phyloP scores from a whole-genome alignment of 2,888 invertebrate genomes.

The Tipula lateralis region DNA sequence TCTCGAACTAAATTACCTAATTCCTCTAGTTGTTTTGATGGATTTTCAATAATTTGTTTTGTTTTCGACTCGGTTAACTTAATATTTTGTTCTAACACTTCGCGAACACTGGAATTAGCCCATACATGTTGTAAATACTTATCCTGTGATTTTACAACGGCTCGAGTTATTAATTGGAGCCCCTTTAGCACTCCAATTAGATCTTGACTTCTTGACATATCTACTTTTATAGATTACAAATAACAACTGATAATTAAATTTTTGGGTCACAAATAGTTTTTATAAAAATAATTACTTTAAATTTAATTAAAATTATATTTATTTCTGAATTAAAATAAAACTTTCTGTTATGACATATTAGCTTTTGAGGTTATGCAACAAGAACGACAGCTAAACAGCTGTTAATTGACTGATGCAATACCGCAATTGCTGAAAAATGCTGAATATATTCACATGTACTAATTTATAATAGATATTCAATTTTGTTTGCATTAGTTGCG shows the following conservation, averaged over 20 bases:
- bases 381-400: not conserved
- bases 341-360: not conserved
- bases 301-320: not conserved
- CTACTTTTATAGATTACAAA: too few species aligned
- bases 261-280: not conserved
- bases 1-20: slow-evolving; percentile 53
- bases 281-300: not conserved
- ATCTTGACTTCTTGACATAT: not conserved
- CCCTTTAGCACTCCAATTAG: not conserved
- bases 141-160: not conserved
- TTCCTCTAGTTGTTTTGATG: slow-evolving; percentile 44
- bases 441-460: too few species aligned
- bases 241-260: not conserved
- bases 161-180: not conserved
- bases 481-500: too few species aligned
- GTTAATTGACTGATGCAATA: too few species aligned
- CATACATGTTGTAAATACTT: slow-evolving; percentile 51
- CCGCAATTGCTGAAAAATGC: too few species aligned
- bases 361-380: not conserved
- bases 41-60: slow-evolving; percentile 40
- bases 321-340: not conserved
- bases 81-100: slow-evolving; percentile 43
- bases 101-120: slow-evolving; percentile 65
- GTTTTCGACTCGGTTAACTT: slow-evolving; percentile 38
- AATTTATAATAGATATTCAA: too few species aligned